These are phyloP conservation scores for Hydrolagus colliei DNA, from an alignment of 2,797 vertebrate species.

Conservation along the genomic window DNA sequence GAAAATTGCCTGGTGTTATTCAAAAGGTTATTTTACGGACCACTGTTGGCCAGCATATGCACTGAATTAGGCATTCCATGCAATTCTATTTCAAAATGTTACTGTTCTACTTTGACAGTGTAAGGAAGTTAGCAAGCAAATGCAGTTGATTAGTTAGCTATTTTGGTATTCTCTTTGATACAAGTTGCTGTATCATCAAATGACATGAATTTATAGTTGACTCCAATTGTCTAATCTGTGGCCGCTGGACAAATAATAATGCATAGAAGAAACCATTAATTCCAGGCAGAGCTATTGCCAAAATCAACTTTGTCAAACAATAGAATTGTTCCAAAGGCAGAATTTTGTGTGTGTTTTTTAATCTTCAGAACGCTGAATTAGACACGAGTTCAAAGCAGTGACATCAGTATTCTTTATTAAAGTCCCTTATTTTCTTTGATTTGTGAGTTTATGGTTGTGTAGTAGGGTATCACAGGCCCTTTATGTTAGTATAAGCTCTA, in stretches of 20 bases:
- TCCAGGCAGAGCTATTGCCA: conserved; percentile 12
- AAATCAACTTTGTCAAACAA: background rate
- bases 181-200: conserved; percentile 17
- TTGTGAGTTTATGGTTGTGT: background rate
- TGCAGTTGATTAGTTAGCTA: conserved; percentile 5
- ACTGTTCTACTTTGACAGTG: background rate
- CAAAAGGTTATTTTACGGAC: background rate
- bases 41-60: background rate
- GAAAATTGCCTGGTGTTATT: too few species aligned
- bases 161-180: background rate
- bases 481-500: background rate
- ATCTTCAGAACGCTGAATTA: background rate
- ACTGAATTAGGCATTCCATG: background rate
- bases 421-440: conserved; percentile 20
- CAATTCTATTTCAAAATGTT: background rate
- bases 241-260: conserved; percentile 9
- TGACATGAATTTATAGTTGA: background rate
- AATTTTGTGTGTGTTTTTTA: background rate
- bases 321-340: background rate
- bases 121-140: background rate
- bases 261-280: conserved; percentile 14
- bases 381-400: background rate
- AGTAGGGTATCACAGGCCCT: background rate
- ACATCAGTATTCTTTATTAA: conserved; percentile 21
- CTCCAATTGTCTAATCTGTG: background rate